Percentiles rank a stretch among this genome's conserved stretches.
Evolutionary conservation across 2,113 vertebrate genomes (phyloP).

Genomic region (Pandion haliaetus): DNA sequence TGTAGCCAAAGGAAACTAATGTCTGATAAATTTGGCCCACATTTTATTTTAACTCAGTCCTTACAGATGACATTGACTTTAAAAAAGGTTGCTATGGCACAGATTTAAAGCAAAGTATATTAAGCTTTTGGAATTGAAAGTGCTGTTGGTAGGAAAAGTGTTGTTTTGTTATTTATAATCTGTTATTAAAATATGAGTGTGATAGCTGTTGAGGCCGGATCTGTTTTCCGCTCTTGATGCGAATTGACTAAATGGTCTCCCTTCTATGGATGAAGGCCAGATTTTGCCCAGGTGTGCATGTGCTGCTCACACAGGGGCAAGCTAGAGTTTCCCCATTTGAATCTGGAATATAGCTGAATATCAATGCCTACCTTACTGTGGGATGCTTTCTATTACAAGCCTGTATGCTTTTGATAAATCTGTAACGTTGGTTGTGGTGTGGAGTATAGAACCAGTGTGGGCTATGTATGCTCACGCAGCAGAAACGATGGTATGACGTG

Average conservation of each 20-base stretch:
- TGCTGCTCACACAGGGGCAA: neutral
- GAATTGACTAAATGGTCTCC: neutral
- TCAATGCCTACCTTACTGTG: neutral
- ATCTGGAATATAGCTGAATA: neutral
- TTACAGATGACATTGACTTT: slow-evolving; percentile 40
- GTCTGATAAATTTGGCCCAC: slow-evolving; percentile 5
- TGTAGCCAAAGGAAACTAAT: neutral
- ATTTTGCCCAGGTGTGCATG: neutral
- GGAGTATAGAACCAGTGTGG: neutral
- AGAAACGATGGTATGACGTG: neutral
- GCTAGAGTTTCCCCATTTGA: neutral
- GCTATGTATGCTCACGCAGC: neutral
- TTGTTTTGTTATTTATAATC: neutral
- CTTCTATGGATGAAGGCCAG: neutral
- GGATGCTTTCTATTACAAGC: neutral
- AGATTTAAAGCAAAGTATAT: neutral
- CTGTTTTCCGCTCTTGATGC: neutral
- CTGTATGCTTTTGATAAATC: neutral
- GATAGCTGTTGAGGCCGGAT: neutral
- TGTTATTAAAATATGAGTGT: neutral
- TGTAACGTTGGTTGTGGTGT: neutral
- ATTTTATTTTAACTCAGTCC: slow-evolving; percentile 22
- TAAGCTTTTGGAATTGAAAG: neutral
- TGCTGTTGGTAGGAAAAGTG: neutral
- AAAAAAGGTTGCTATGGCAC: slow-evolving; percentile 16